Evolutionary conservation across 2,888 invertebrate genomes (phyloP), one percentile per base, ranked within the genome.

Genomic region (Notodonta ziczac): DNA sequence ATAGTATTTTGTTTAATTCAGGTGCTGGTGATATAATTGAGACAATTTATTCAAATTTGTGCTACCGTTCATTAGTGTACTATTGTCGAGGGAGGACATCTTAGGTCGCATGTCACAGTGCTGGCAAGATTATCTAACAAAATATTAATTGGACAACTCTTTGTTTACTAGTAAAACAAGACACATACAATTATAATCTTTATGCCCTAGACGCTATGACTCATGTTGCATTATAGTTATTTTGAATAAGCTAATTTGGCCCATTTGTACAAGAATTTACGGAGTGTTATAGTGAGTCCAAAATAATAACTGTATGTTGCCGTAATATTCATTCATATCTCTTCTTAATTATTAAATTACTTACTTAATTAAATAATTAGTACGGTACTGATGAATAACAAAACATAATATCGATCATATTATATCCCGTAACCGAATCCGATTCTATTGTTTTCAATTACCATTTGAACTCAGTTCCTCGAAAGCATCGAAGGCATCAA

Each of bases 401-500:
- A 42, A 42, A 42, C 42, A 42, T 12, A 12, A 10, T 42, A 9
- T 35, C 10, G 4, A 10, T 7, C 40, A 6, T 40, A 8, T 2
- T 14, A 14, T 51, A 14, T 51, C 24, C 16, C 10, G 53, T 53
- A 55, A 55, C 16, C 7, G n/a, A 40, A 55, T 40, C 14, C 16
- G 40, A 40, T 40, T 6, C 55, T 39, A 40, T 55, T 16, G 55
- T 16, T 55, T 55, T 40, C 9, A 14, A 40, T 55, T n/a, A 40
- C 4, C 16, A 40, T 40, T 55, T 55, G 14, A 40, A 40, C 35
- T 39, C 54, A 61, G 61, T 71, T 69, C 61, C 59, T 56, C 60
- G 58, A 66, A 65, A 63, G 62, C 65, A 62, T 65, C 66, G 63
- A 67, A 60, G 58, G 65, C 70, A 72, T 68, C 70, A 74, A 74